These are phyloP conservation scores for Notechis scutatus DNA, from an alignment of 2,113 vertebrate species.

Conservation along the genomic window DNA sequence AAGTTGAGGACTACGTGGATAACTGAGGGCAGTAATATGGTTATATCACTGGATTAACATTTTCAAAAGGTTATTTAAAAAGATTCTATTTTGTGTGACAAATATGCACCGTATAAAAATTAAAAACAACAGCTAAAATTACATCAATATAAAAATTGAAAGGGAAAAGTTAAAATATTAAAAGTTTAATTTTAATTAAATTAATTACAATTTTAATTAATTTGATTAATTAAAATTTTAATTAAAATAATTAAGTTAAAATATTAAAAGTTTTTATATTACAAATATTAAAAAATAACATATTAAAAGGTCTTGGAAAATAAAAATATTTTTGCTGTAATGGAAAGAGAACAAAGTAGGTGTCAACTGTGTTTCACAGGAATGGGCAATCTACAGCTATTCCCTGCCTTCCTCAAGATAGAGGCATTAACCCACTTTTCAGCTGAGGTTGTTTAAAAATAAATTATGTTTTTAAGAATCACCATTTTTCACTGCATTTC, in stretches of 20 bases:
- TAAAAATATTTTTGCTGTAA: not conserved
- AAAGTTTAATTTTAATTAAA: too few relatives aligned
- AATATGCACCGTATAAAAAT: not conserved
- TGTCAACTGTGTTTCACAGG: not conserved
- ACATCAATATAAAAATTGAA: not conserved
- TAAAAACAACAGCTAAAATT: not conserved
- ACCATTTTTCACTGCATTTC: not conserved
- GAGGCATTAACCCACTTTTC: not conserved
- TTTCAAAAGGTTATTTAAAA: not conserved
- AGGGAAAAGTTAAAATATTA: not conserved
- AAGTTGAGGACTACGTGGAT: not conserved
- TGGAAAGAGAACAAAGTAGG: not conserved
- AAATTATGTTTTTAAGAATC: not conserved
- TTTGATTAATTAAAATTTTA: too few relatives aligned
- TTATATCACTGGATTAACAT: not conserved
- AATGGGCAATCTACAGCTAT: not conserved
- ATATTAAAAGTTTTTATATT: too few relatives aligned
- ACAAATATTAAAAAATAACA: not conserved
- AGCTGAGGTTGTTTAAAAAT: not conserved
- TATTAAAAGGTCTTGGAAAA: not conserved
- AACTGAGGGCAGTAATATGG: not conserved
- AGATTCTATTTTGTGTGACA: not conserved
- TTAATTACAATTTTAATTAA: too few relatives aligned
- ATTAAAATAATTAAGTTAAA: too few relatives aligned
- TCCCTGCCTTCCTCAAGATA: not conserved